These are phyloP conservation scores for Elysia crispata DNA, from an alignment of 2,888 invertebrate genomes.

Conservation along the genomic window DNA sequence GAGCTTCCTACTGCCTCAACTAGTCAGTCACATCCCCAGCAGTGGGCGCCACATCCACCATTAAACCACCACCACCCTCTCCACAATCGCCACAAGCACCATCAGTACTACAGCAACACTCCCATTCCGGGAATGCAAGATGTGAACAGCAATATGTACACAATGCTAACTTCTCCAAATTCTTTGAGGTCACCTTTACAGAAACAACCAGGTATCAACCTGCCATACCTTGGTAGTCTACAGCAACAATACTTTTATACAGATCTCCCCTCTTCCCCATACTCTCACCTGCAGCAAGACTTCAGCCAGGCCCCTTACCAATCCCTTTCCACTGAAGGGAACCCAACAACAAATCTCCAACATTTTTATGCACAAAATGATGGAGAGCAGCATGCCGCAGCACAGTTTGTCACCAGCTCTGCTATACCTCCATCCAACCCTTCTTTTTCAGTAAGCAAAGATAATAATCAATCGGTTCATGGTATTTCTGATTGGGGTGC, in stretches of 20 bases:
- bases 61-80: constrained; percentile 45
- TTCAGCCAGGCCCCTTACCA: background rate
- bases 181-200: no score
- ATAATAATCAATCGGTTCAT: no score
- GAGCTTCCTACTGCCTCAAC: no score
- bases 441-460: background rate
- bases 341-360: background rate
- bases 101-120: background rate
- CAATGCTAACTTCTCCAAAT: background rate
- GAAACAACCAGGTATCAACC: background rate
- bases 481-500: no score
- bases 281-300: background rate
- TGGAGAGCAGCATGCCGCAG: no score
- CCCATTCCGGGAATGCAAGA: background rate
- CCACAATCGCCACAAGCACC: constrained; percentile 27
- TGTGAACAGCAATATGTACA: background rate
- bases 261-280: background rate
- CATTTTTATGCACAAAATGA: no score
- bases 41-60: constrained; percentile 21
- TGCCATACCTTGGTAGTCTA: background rate
- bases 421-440: background rate
- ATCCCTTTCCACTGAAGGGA: background rate
- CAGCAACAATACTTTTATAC: constrained; percentile 33
- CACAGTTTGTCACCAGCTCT: background rate
- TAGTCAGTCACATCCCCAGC: background rate